Base-by-base conservation (phyloP, 2,797 vertebrate genomes). In the Xenopus petersii region DNA sequence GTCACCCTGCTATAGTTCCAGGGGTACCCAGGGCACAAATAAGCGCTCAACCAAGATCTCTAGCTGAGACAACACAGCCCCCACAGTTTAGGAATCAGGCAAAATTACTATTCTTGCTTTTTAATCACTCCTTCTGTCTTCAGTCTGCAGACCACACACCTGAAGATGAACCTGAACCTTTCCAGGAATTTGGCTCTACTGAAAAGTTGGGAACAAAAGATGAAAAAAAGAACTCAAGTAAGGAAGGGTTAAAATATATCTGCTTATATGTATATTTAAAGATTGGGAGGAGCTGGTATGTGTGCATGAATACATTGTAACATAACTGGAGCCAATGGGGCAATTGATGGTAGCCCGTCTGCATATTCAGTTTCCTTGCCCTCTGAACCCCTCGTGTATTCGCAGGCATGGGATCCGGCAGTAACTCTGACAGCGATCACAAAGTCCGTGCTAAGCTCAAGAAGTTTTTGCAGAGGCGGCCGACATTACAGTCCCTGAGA, bases 401-500 rank as follows among this genome's bases (percentile, higher is more conserved):
- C 17, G 24, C 70, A 77, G 75, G 71, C 82, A 81, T 70, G 74
- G 0, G 12, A n/a, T 85, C 55, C 8, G 70, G 69, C 73, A 74
- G 79, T 1, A 76, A 74, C 11, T 61, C 62, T 0, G 94, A 95
- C 26, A 80, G 80, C 0, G 96, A 98, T 55, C 95, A 85, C 87
- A 93, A 89, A 76, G 94, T 95, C 30, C 91, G 94, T 33, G 91
- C 92, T 80, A 96, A 95, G 63, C 93, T 98, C 62, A 94, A 89
- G 82, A 98, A 94, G 86, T 95, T 99, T 84, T 92, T 99, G 15
- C 90, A 92, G 86, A 93, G 93, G 74, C 88, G 96, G 1, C 97
- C 96, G 1, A 96, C 96, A 0, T 82, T 97, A 82, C 96, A 98
- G 86, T 93, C 94, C 0, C 91, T 98, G 81, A 91, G 96, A 24